Evolutionary conservation across 2,888 invertebrate species (phyloP).

Genomic region (Tromatobia lineatoria): DNA sequence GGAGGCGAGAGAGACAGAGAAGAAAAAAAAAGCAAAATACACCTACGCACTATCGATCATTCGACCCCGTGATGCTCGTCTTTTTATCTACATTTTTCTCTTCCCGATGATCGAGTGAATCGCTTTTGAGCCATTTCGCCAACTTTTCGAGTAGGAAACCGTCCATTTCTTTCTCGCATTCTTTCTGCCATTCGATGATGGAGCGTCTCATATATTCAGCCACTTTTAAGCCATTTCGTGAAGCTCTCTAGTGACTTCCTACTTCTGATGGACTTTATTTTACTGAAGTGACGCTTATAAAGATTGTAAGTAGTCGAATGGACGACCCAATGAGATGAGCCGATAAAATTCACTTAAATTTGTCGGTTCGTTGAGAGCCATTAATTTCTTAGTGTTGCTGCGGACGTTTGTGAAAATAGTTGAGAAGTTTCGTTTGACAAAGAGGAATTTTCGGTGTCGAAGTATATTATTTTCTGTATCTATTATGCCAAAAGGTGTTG

Average conservation of each 20-base stretch:
- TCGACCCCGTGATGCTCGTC: conserved; percentile 43
- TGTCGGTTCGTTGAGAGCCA: conserved; percentile 71
- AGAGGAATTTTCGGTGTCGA: background rate
- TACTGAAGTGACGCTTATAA: conserved; percentile 48
- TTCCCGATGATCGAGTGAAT: conserved; percentile 47
- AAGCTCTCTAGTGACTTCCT: conserved; percentile 32
- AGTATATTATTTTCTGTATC: background rate
- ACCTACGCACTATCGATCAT: conserved; percentile 67
- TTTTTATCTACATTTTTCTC: conserved; percentile 66
- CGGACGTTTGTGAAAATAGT: conserved; percentile 26
- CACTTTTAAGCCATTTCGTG: conserved; percentile 24
- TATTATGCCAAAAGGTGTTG: background rate
- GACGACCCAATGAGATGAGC: conserved; percentile 72
- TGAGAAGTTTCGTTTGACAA: conserved; percentile 16
- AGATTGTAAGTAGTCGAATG: conserved; percentile 74
- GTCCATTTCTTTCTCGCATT: conserved; percentile 5
- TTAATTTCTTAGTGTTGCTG: conserved; percentile 51
- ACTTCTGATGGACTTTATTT: conserved; percentile 28
- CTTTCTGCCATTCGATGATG: conserved; percentile 16
- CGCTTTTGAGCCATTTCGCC: conserved; percentile 14
- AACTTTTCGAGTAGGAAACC: background rate
- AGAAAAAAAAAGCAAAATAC: conserved; percentile 22
- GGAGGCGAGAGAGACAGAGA: conserved; percentile 16
- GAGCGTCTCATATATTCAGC: conserved; percentile 4
- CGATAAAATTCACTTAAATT: conserved; percentile 66